Conservation (phyloP, 1,140 invertebrate species). For the Dryas iulia region DNA sequence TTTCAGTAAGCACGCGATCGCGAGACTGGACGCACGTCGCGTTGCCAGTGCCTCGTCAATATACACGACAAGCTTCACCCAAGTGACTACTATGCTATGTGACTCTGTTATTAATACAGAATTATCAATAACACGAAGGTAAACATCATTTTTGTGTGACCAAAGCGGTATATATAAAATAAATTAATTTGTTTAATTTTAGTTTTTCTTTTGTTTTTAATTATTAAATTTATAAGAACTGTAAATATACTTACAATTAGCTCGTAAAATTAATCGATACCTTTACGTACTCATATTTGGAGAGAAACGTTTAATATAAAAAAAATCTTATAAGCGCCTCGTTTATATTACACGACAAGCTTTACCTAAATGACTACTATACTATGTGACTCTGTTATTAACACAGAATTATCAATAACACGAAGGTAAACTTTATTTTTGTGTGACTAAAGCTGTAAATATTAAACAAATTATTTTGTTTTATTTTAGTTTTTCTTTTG, state of each 20-base stretch:
- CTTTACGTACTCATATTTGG: too few species aligned
- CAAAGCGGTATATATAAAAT: background rate
- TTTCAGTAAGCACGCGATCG: slow-evolving; percentile 22
- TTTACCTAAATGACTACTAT: slow-evolving; percentile 15
- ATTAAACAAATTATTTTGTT: background rate
- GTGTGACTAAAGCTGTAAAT: background rate
- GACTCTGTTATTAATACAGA: slow-evolving; percentile 1
- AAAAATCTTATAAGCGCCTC: too few species aligned
- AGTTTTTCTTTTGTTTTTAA: too few species aligned
- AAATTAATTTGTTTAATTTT: background rate
- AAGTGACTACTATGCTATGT: slow-evolving; percentile 24
- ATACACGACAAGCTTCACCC: slow-evolving; percentile 12
- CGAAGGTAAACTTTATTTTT: slow-evolving; percentile 19
- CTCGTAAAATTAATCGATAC: too few species aligned
- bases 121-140: slow-evolving; percentile 21
- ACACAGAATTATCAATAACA: background rate
- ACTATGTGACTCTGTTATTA: slow-evolving; percentile 13
- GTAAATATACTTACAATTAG: too few species aligned
- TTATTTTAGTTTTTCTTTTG: background rate
- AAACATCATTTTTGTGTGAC: background rate
- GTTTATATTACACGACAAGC: slow-evolving; percentile 17
- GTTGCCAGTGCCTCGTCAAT: background rate
- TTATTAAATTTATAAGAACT: too few species aligned
- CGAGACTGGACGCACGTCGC: slow-evolving; percentile 8
- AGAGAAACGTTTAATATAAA: too few species aligned